Evolutionary conservation across 2,113 vertebrate species (phyloP).

Genomic region (Notarius lentiginosus): DNA sequence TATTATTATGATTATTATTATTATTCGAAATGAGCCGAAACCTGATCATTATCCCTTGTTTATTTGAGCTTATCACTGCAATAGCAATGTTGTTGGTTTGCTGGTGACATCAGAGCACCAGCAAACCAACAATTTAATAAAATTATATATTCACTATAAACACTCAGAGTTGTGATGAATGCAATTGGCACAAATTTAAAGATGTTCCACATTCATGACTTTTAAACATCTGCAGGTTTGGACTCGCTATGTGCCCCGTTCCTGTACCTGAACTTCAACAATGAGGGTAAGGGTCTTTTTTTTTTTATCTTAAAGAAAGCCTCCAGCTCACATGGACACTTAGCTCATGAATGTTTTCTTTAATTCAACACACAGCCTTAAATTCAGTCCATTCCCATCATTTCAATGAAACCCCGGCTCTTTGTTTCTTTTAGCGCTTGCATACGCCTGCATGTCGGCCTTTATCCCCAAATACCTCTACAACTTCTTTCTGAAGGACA

Average conservation of each 20-base stretch:
- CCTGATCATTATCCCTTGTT: background rate
- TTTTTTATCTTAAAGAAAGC: background rate
- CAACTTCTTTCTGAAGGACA: constrained; percentile 99
- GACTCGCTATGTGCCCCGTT: constrained; percentile 98
- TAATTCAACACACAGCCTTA: background rate
- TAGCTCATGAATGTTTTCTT: no score
- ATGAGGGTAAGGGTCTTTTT: constrained; percentile 81
- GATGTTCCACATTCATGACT: background rate
- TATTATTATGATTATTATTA: no score
- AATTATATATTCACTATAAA: background rate
- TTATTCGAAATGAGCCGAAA: background rate
- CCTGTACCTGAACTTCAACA: constrained; percentile 97
- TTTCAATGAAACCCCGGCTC: background rate
- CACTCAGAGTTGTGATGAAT: background rate
- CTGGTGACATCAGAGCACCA: background rate
- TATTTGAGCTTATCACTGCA: background rate
- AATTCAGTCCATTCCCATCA: background rate
- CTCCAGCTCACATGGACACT: background rate
- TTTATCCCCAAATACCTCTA: constrained; percentile 99
- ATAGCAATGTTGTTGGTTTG: background rate
- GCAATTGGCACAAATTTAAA: background rate
- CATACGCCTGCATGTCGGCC: constrained; percentile 97
- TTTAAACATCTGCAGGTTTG: constrained; percentile 75
- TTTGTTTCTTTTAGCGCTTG: constrained; percentile 76
- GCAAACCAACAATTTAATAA: background rate